Evolutionary conservation across 2,113 vertebrate genomes (phyloP).

Genomic region (Motacilla tschutschensis): DNA sequence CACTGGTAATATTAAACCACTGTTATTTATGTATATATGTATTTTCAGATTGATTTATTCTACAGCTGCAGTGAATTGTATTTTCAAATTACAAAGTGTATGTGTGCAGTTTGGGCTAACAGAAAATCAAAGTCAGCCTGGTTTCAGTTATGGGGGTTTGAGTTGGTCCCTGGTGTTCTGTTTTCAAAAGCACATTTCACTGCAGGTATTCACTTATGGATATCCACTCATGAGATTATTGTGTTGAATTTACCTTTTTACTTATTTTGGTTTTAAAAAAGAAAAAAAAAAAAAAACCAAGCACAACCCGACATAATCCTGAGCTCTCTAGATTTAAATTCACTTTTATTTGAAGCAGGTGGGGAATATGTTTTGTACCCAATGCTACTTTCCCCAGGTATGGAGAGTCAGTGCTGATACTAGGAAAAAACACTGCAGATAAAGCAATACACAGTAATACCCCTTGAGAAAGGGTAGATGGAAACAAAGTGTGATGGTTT

Average conservation of each 20-base stretch:
- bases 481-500: background rate
- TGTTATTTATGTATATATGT: background rate
- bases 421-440: background rate
- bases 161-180: background rate
- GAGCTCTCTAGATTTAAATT: background rate
- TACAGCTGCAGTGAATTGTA: background rate
- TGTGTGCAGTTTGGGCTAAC: background rate
- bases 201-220: background rate
- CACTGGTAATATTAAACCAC: background rate
- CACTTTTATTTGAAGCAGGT: fast-evolving
- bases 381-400: background rate
- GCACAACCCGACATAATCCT: background rate
- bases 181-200: background rate
- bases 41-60: constrained; percentile 9
- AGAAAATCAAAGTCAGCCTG: background rate
- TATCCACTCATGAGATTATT: background rate
- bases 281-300: background rate
- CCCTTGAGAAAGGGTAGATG: background rate
- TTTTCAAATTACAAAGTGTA: background rate
- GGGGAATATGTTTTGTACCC: fast-evolving
- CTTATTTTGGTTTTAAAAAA: background rate
- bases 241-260: background rate
- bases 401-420: background rate
- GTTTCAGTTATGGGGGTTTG: background rate
- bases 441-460: background rate